These are phyloP conservation scores for Oostethus manadensis DNA, from an alignment of 2,113 vertebrate species.

Conservation along the genomic window DNA sequence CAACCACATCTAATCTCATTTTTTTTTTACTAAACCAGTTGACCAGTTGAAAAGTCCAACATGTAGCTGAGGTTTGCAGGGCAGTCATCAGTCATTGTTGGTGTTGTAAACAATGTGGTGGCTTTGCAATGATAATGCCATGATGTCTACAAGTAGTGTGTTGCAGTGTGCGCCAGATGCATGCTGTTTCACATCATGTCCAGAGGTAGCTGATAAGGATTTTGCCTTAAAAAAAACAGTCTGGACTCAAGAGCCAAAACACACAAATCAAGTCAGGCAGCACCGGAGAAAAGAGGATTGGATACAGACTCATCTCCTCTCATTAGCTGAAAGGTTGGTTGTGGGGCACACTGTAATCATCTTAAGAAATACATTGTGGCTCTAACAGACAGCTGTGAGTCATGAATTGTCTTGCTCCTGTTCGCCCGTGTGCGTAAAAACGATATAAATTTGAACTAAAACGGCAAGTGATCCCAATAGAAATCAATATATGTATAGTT, in stretches of 20 bases:
- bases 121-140: not conserved
- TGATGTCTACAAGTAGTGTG: conserved; percentile 6
- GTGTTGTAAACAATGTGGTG: not conserved
- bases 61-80: not conserved
- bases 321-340: conserved; percentile 31
- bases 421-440: too few species aligned
- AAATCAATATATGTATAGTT: too few species aligned
- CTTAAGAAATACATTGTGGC: not conserved
- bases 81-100: conserved; percentile 3
- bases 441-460: too few species aligned
- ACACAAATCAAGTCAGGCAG: conserved; percentile 27
- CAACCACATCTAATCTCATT: not conserved
- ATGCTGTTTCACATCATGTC: conserved; percentile 24
- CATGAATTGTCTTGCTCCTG: too few species aligned
- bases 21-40: not conserved
- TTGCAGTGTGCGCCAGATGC: conserved; percentile 16
- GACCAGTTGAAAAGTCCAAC: not conserved
- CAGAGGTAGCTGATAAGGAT: conserved; percentile 46
- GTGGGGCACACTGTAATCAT: conserved; percentile 20
- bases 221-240: conserved; percentile 22
- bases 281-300: conserved; percentile 21
- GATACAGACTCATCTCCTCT: conserved; percentile 15
- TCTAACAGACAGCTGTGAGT: too few species aligned
- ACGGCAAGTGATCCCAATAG: too few species aligned
- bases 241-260: conserved; percentile 22